Evolutionary conservation across 2,113 vertebrate species (phyloP).

Genomic region (Hemibagrus wyckioides): DNA sequence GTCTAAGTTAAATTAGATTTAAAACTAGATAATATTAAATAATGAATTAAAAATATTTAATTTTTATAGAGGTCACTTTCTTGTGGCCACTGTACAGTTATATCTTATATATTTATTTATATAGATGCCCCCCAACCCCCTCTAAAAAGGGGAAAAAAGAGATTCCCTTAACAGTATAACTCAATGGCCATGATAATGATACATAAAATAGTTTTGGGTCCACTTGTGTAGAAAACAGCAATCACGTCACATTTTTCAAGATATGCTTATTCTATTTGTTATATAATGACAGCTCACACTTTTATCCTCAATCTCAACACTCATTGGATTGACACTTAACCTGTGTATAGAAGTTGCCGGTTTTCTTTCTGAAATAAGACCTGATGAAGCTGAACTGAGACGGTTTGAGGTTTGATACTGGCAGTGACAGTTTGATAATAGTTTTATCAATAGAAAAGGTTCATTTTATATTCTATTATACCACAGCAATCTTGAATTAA

Average conservation of each 20-base stretch:
- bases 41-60: conserved; percentile 30
- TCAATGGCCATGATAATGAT: background rate
- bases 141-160: too few relatives aligned
- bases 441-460: background rate
- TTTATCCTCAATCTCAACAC: background rate
- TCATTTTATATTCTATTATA: background rate
- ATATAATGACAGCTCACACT: background rate
- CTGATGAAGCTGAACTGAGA: background rate
- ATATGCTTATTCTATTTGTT: background rate
- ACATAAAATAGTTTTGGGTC: background rate
- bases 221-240: background rate
- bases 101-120: background rate
- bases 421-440: background rate
- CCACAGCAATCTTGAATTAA: background rate
- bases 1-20: conserved; percentile 40
- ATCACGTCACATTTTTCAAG: background rate
- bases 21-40: conserved; percentile 34
- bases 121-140: background rate
- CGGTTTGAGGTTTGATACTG: background rate
- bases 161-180: background rate
- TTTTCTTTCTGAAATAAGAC: background rate
- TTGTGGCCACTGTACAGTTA: background rate
- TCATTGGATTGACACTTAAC: background rate
- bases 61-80: conserved; percentile 24
- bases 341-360: background rate